These are phyloP conservation scores for Actenoides hombroni DNA, from an alignment of 2,113 vertebrate species.

Conservation along the genomic window DNA sequence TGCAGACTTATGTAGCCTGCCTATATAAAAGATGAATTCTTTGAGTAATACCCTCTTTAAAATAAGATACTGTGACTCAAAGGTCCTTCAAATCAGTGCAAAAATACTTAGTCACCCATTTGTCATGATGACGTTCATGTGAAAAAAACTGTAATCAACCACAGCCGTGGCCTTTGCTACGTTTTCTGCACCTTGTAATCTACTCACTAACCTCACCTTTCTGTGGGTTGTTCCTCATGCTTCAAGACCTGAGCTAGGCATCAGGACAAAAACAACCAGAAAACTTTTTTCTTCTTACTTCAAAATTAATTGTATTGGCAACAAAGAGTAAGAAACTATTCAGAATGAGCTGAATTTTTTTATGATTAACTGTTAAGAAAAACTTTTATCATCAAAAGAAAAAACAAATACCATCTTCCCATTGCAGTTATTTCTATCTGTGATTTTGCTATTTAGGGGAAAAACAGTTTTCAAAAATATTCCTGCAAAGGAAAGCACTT, in stretches of 20 bases:
- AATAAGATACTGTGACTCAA: background rate
- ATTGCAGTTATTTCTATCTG: background rate
- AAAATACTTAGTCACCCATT: background rate
- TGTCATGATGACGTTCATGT: background rate
- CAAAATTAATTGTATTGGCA: background rate
- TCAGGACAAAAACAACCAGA: background rate
- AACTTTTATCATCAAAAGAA: background rate
- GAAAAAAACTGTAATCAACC: background rate
- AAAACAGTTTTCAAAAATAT: background rate
- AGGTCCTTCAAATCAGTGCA: background rate
- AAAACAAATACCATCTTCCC: background rate
- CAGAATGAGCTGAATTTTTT: background rate
- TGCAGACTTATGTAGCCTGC: background rate
- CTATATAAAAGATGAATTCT: background rate
- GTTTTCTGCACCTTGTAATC: background rate
- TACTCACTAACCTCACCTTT: background rate
- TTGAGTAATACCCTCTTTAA: background rate
- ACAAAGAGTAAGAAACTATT: background rate
- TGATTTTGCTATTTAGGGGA: background rate
- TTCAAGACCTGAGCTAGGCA: background rate
- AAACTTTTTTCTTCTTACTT: background rate
- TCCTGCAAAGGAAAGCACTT: background rate
- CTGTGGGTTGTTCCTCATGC: background rate
- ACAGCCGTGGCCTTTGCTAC: background rate
- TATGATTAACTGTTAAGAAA: background rate